Evolutionary conservation across 2,797 vertebrate species (phyloP).

Genomic region (Anabacerthia variegaticeps): DNA sequence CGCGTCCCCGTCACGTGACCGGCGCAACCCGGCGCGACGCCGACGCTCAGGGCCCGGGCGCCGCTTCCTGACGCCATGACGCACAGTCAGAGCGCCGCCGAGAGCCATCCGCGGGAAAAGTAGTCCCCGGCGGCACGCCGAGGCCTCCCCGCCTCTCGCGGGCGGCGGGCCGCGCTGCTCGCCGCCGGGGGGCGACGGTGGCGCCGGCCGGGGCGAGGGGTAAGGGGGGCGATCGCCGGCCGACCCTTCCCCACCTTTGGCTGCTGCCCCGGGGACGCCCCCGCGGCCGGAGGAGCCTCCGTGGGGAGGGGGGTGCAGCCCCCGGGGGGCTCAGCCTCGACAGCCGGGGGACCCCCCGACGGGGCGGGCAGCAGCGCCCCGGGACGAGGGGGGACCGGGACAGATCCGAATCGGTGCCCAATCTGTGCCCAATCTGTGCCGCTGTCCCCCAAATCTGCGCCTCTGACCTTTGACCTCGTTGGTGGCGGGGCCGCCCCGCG

Average conservation of each 20-base stretch:
- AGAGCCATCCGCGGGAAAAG: slow-evolving; percentile 5
- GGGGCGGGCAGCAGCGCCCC: background rate
- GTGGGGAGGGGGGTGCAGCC: too few relatives aligned
- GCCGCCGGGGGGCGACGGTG: background rate
- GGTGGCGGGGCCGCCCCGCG: background rate
- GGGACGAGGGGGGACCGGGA: background rate
- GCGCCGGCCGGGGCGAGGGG: too few relatives aligned
- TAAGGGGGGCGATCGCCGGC: background rate
- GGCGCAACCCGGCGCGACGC: slow-evolving; percentile 28
- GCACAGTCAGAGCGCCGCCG: rapidly evolving
- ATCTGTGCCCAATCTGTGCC: background rate
- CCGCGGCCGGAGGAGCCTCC: background rate
- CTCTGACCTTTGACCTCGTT: slow-evolving; percentile 27
- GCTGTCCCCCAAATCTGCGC: background rate
- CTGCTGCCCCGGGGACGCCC: background rate
- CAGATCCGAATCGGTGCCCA: background rate
- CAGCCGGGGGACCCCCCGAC: too few relatives aligned
- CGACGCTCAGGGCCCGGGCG: slow-evolving; percentile 55
- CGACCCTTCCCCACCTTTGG: background rate
- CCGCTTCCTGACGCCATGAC: slow-evolving; percentile 18
- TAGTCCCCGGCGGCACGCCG: background rate
- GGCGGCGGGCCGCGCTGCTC: background rate
- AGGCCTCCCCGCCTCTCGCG: too few relatives aligned
- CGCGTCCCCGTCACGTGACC: background rate
- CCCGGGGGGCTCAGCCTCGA: background rate